Conservation (phyloP, 2,888 invertebrate species). For the Volucella inanis region DNA sequence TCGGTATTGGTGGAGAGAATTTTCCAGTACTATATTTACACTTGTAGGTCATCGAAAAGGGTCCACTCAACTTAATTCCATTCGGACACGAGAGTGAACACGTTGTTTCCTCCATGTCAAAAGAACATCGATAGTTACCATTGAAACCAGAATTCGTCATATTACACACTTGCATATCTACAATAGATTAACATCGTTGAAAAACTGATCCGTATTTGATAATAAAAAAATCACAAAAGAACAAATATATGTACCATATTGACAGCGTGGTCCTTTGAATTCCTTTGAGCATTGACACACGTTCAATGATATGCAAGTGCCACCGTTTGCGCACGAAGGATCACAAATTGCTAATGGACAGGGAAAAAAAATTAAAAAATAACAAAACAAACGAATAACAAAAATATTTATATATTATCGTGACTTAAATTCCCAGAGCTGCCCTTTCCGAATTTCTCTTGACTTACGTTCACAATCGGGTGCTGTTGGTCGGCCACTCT, state of each 20-base stretch:
- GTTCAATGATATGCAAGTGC: slow-evolving; percentile 90
- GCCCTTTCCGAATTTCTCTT: neutral
- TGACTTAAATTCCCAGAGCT: neutral
- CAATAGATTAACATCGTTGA: slow-evolving; percentile 78
- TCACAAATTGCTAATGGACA: slow-evolving; percentile 84
- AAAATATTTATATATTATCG: no score
- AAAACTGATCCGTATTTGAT: neutral
- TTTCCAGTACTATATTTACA: slow-evolving; percentile 87
- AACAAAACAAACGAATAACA: no score
- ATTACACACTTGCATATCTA: slow-evolving; percentile 84
- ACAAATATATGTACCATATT: slow-evolving; percentile 78
- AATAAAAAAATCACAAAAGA: neutral
- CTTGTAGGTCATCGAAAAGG: slow-evolving; percentile 86
- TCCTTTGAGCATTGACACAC: slow-evolving; percentile 90
- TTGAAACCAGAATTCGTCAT: slow-evolving; percentile 87
- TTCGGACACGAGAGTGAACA: slow-evolving; percentile 88
- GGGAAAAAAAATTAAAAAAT: neutral
- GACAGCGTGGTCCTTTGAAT: slow-evolving; percentile 83
- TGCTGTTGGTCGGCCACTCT: slow-evolving; percentile 86
- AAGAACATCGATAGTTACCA: slow-evolving; percentile 89
- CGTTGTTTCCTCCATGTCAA: slow-evolving; percentile 85
- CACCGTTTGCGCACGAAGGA: slow-evolving; percentile 91
- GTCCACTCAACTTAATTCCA: slow-evolving; percentile 86
- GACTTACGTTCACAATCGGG: slow-evolving; percentile 89
- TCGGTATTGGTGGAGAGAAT: slow-evolving; percentile 89